Base-by-base conservation (phyloP, 2,113 vertebrate genomes). In the Mustela lutreola region DNA sequence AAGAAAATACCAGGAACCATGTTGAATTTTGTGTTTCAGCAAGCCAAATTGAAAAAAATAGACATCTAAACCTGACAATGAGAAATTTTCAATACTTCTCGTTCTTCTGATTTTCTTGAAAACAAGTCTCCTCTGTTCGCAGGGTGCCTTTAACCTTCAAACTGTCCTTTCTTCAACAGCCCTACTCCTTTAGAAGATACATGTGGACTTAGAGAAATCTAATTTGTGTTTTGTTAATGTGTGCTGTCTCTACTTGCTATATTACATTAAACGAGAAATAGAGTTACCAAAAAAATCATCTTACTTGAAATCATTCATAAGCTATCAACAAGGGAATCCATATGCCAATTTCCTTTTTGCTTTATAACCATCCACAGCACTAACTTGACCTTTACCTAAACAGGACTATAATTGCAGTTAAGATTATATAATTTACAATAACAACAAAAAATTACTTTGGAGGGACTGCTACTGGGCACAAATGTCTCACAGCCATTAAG, bases 251-350 rank as follows among this genome's bases (percentile, higher is more conserved):
- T 98, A 99, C 98, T 98, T 97, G 93, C 98, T 98, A 96, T 99
- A 99, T 99, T 99, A 98, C 98, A 99, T 99, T 99, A 99, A 99
- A 98, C 48, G 97, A 99, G 99, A 99, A 99, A 99, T 99, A 99
- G 98, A 99, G 99, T 99, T 99, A 99, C 98, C 94, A 92, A 93
- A 98, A 98, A 99, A 99, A 99, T 99, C 98, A 98, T 98, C 98
- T 98, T 88, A 98, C 99, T 98, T 98, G 98, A 99, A 99, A 98
- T 98, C 98, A 98, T 98, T 99, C 98, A 98, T 97, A 98, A 97
- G 97, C 98, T 98, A 98, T 98, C 97, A 97, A 98, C 99, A 96
- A 98, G 99, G 99, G 99, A 99, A 98, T 99, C 98, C 98, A 97
- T 98, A 98, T 91, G 97, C 97, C 98, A 99, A 98, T 99, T 99